Evolutionary conservation across 2,113 vertebrate genomes (phyloP), one percentile per base, ranked within the genome.

Genomic region (Dromaius novaehollandiae): DNA sequence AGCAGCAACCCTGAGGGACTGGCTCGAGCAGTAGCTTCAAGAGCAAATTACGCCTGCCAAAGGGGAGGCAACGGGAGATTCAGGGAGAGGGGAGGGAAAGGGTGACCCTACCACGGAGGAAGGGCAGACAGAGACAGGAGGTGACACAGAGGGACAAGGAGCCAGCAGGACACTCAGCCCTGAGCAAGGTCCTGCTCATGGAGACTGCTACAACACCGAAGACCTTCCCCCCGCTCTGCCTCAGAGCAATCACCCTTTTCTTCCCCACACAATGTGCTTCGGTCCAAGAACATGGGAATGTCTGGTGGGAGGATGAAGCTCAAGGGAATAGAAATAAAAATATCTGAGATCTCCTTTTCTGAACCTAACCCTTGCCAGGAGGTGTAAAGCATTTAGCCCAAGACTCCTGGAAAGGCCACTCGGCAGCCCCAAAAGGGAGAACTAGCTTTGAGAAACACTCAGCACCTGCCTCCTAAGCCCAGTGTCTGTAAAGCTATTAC

Each of bases 181-280:
- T 6, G 6, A 50, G 34, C 34, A 44, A 77, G 28, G 14, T 46
- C n/a, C 89, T 34, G 63, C 66, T 66, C 42, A 53, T 0, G 1
- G 74, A 13, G 15, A n/a, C 20, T 73, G 32, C 30, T 14, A 16
- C 0, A 0, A 56, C 0, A 0, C 40, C 15, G 44, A 46, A 79
- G 46, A 21, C 21, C 9, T 1, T 0, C 18, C 18, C 60, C 71
- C 58, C 65, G 56, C 82, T 44, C 74, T 44, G n/a, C 46, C 26
- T 63, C 74, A 79, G n/a, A 44, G 10, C 24, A 82, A 82, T 3
- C 82, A 60, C 22, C 28, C 9, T 2, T 7, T 73, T 50, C 73
- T 38, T 65, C 21, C 50, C n/a, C 34, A 48, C 9, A 1, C 36
- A 34, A 66, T 0, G 0, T 0, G 34, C 22, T 53, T 25, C 8